Evolutionary conservation across 1,140 invertebrate species (phyloP).

Genomic region (Andrena cerasifolii): DNA sequence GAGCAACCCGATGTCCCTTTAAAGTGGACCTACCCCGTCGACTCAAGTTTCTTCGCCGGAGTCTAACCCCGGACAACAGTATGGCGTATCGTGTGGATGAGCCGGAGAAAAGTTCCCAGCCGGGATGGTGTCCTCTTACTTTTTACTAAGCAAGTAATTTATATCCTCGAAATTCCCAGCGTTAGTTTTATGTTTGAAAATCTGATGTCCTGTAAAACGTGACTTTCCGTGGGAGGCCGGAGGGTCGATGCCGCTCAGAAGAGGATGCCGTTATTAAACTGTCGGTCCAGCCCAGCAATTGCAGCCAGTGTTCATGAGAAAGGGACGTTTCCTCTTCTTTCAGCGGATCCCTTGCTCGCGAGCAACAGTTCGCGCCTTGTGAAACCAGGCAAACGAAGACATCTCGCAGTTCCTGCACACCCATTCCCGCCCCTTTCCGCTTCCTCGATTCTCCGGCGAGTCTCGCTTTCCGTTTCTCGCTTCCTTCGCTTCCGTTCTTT

Average conservation of each 20-base stretch:
- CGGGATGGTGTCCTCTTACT: no score
- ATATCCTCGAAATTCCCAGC: no score
- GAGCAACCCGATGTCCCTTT: conserved; percentile 27
- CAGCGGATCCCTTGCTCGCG: neutral
- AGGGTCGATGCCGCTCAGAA: neutral
- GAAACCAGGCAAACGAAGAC: conserved; percentile 15
- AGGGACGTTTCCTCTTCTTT: neutral
- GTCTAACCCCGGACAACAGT: neutral
- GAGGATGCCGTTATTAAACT: neutral
- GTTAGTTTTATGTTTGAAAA: no score
- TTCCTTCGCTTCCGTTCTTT: conserved; percentile 31
- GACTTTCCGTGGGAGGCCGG: neutral
- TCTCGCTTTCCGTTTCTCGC: conserved; percentile 23
- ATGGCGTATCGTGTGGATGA: no score
- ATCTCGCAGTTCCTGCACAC: neutral
- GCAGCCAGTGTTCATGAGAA: neutral
- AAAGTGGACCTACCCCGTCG: conserved; percentile 45
- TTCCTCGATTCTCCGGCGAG: conserved; percentile 1
- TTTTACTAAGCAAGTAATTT: no score
- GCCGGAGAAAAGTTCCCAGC: no score
- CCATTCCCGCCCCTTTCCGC: neutral
- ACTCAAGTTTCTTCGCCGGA: neutral
- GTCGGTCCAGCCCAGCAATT: neutral
- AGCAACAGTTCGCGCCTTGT: conserved; percentile 24
- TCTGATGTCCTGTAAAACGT: neutral